phyloP scores from a whole-genome alignment of 1,140 invertebrate genomes.

The Neelides sp. region DNA sequence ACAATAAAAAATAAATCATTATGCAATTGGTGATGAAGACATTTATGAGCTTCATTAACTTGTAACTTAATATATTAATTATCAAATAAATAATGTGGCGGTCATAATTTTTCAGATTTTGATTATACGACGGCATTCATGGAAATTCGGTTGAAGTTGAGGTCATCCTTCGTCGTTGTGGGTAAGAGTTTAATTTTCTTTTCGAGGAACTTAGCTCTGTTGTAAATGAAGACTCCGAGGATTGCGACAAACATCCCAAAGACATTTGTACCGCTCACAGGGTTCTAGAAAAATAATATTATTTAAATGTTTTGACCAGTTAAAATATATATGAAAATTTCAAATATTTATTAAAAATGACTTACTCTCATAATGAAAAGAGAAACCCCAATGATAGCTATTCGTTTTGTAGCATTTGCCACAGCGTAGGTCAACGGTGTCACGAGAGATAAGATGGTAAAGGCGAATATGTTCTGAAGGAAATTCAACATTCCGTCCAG shows the following conservation, averaged over 20 bases:
- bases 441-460: conserved; percentile 77
- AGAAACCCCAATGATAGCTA: conserved; percentile 81
- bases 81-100: no score
- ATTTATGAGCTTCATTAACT: no score
- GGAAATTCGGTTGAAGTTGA: conserved; percentile 21
- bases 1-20: no score
- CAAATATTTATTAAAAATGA: no score
- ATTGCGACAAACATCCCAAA: conserved; percentile 84
- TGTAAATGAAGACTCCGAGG: conserved; percentile 79
- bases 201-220: conserved; percentile 37
- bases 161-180: conserved; percentile 14
- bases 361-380: conserved; percentile 72
- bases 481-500: conserved; percentile 80
- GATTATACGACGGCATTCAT: no score
- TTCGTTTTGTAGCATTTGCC: conserved; percentile 87
- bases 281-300: no score
- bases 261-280: conserved; percentile 74
- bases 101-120: no score
- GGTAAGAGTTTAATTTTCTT: background rate
- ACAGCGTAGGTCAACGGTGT: conserved; percentile 89
- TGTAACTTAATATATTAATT: no score
- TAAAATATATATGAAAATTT: no score
- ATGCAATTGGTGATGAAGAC: no score
- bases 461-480: conserved; percentile 88
- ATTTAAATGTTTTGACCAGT: no score